A percentile compares a stretch with the other conserved stretches of the same genome.
phyloP scores from a whole-genome alignment of 2,888 invertebrate genomes.

The Limnephilus marmoratus region DNA sequence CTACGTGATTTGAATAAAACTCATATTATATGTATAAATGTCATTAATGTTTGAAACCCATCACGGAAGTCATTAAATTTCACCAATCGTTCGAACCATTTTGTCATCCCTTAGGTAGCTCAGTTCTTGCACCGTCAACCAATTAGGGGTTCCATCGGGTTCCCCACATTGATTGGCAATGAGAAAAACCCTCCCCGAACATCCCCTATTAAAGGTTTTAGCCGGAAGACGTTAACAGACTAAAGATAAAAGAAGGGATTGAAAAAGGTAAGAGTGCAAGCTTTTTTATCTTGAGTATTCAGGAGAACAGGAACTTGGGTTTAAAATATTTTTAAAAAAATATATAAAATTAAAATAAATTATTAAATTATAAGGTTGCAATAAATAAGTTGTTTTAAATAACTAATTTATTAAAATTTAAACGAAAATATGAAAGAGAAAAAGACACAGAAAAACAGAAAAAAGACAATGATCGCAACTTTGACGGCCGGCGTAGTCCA shows the following conservation, averaged over 20 bases:
- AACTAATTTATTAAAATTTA: neutral
- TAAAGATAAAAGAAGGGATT: conserved; percentile 4
- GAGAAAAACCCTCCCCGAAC: conserved; percentile 34
- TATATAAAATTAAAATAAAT: neutral
- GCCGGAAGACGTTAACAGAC: conserved; percentile 21
- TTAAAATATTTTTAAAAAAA: neutral
- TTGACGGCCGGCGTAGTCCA: too few relatives aligned
- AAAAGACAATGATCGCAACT: too few relatives aligned
- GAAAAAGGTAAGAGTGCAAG: neutral
- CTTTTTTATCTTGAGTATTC: neutral
- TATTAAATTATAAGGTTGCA: neutral
- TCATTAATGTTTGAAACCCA: neutral
- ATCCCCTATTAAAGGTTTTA: conserved; percentile 40
- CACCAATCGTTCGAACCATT: neutral
- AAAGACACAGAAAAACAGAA: too few relatives aligned
- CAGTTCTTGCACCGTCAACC: conserved; percentile 25
- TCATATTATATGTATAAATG: neutral
- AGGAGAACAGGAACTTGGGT: neutral
- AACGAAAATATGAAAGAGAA: too few relatives aligned
- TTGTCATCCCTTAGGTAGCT: neutral
- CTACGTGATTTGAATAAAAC: neutral
- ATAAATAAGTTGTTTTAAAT: neutral
- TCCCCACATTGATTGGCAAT: conserved; percentile 31
- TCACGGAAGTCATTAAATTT: neutral
- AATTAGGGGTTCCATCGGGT: conserved; percentile 12